These are phyloP conservation scores for Microcebus jonahi DNA, from an alignment of 2,113 vertebrate genomes.

Conservation along the genomic window DNA sequence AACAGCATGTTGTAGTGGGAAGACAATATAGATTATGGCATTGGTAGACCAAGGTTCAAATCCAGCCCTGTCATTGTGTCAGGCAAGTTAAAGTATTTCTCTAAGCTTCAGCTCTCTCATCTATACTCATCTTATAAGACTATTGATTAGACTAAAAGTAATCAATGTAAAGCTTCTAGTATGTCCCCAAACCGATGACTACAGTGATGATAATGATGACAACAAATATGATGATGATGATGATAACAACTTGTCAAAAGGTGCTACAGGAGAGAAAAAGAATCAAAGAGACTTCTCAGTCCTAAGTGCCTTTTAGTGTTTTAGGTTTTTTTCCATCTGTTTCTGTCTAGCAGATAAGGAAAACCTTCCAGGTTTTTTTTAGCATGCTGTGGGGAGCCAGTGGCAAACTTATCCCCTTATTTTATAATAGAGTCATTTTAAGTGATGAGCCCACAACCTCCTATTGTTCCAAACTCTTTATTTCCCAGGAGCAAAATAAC, in stretches of 20 bases:
- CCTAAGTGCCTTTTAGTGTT: background rate
- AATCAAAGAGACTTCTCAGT: background rate
- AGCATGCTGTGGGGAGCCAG: background rate
- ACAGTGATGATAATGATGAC: background rate
- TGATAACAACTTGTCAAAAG: background rate
- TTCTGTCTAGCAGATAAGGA: background rate
- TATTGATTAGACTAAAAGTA: background rate
- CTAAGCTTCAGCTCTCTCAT: background rate
- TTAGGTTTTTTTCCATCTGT: background rate
- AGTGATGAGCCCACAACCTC: background rate
- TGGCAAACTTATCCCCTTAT: background rate
- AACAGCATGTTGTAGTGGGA: background rate
- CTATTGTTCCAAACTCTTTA: constrained; percentile 21
- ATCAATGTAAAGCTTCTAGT: background rate
- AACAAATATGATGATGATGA: background rate
- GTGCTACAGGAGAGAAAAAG: background rate
- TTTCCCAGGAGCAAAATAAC: constrained; percentile 43
- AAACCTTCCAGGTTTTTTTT: background rate
- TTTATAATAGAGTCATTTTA: constrained; percentile 23
- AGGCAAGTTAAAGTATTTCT: background rate
- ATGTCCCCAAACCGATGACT: background rate
- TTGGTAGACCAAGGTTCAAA: background rate
- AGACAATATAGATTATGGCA: background rate
- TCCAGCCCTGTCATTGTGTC: background rate
- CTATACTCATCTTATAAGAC: background rate